Evolutionary conservation across 2,113 vertebrate species (phyloP).

Genomic region (Coregonus clupeaformis): DNA sequence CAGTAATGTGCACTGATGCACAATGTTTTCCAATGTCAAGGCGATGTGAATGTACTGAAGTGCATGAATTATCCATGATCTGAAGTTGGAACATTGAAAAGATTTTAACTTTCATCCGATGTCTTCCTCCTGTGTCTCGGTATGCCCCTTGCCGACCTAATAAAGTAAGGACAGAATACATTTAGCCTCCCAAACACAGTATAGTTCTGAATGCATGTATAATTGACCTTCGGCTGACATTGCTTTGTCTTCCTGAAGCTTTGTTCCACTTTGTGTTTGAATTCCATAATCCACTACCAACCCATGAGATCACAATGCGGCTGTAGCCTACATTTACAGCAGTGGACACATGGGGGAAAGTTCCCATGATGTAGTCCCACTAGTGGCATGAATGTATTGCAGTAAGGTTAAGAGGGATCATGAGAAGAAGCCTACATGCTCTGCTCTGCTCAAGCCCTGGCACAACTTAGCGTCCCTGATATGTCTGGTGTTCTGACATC

Average conservation of each 20-base stretch:
- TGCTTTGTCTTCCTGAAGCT: background rate
- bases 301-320: too few species aligned
- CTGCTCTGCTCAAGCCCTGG: background rate
- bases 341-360: background rate
- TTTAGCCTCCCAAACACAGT: constrained; percentile 13
- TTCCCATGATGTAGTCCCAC: background rate
- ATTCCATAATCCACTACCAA: too few species aligned
- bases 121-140: constrained; percentile 17
- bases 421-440: background rate
- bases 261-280: too few species aligned
- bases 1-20: constrained; percentile 11
- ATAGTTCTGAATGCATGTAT: background rate
- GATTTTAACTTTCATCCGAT: constrained; percentile 62
- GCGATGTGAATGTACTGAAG: constrained; percentile 62
- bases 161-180: constrained; percentile 26
- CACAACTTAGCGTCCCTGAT: background rate
- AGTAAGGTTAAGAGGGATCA: background rate
- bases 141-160: constrained; percentile 32
- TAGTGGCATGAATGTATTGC: background rate
- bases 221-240: background rate
- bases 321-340: background rate
- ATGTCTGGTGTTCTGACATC: constrained; percentile 38
- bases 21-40: constrained; percentile 60
- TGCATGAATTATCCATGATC: constrained; percentile 60
- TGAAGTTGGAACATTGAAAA: constrained; percentile 64